Conservation (phyloP, 2,113 vertebrate genomes). For the Ornithorhynchus anatinus region DNA sequence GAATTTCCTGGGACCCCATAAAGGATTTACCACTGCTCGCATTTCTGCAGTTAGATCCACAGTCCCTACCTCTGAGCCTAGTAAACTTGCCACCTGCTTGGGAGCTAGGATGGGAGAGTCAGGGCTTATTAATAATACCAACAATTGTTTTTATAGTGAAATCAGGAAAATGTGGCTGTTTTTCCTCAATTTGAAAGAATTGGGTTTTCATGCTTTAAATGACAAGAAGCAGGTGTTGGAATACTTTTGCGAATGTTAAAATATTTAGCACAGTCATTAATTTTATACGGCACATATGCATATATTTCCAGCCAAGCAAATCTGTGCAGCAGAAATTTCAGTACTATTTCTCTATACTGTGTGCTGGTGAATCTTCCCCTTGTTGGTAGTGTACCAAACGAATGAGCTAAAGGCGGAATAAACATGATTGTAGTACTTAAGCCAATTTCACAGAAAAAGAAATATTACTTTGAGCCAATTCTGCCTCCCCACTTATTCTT, state of each 20-base stretch:
- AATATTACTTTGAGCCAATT: conserved; percentile 16
- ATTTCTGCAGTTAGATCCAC: too few relatives aligned
- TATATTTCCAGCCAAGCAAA: conserved; percentile 44
- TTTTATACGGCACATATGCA: conserved; percentile 50
- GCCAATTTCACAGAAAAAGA: conserved; percentile 19
- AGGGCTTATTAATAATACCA: too few relatives aligned
- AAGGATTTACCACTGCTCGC: too few relatives aligned
- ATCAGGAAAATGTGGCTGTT: too few relatives aligned
- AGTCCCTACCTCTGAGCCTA: too few relatives aligned
- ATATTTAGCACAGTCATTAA: conserved; percentile 54
- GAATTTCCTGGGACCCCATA: too few relatives aligned
- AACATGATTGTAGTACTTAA: conserved; percentile 35
- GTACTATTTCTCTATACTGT: conserved; percentile 47
- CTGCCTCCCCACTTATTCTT: conserved; percentile 12
- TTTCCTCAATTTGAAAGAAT: too few relatives aligned
- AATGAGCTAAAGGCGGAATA: conserved; percentile 27
- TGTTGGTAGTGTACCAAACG: conserved; percentile 38
- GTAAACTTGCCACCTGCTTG: too few relatives aligned
- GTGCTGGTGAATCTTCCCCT: conserved; percentile 46
- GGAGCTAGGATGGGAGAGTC: too few relatives aligned
- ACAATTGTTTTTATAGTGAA: too few relatives aligned
- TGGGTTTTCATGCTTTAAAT: too few relatives aligned
- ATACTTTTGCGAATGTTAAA: conserved; percentile 53
- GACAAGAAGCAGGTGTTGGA: conserved; percentile 45
- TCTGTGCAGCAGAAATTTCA: conserved; percentile 55